A percentile compares a stretch with the other conserved stretches of the same genome.
phyloP scores from a whole-genome alignment of 2,797 vertebrate species.

The Danio aesculapii region DNA sequence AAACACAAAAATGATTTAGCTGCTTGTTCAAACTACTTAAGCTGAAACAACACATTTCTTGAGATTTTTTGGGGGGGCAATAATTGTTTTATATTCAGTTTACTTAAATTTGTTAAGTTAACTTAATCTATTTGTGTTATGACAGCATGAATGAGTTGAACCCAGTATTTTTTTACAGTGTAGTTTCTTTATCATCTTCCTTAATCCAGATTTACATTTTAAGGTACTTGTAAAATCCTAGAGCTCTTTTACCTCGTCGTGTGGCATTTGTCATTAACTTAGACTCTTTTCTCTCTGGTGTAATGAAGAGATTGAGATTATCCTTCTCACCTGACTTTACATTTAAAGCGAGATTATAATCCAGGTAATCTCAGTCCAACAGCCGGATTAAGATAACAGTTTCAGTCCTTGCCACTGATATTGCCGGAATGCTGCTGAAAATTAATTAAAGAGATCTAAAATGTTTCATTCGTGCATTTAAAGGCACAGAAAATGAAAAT shows the following conservation, averaged over 20 bases:
- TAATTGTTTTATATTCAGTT: no score
- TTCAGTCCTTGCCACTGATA: background rate
- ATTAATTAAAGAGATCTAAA: background rate
- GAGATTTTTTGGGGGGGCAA: no score
- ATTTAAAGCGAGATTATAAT: background rate
- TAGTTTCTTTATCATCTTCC: slow-evolving; percentile 12
- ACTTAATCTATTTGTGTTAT: no score
- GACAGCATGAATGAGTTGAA: no score
- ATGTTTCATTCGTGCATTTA: background rate
- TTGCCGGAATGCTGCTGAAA: background rate
- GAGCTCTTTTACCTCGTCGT: background rate
- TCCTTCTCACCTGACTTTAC: background rate
- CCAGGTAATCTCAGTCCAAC: background rate
- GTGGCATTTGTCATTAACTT: background rate
- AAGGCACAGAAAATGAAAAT: no score
- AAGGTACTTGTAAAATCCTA: background rate
- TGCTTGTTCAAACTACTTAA: no score
- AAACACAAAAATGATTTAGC: no score
- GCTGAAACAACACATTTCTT: no score
- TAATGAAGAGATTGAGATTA: background rate
- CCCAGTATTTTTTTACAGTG: no score
- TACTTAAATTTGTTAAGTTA: no score
- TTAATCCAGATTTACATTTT: slow-evolving; percentile 18
- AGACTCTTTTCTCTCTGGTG: background rate
- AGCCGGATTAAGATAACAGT: background rate